Base-by-base conservation (phyloP, 2,888 invertebrate species). In the Lasioglossum villosulum region DNA sequence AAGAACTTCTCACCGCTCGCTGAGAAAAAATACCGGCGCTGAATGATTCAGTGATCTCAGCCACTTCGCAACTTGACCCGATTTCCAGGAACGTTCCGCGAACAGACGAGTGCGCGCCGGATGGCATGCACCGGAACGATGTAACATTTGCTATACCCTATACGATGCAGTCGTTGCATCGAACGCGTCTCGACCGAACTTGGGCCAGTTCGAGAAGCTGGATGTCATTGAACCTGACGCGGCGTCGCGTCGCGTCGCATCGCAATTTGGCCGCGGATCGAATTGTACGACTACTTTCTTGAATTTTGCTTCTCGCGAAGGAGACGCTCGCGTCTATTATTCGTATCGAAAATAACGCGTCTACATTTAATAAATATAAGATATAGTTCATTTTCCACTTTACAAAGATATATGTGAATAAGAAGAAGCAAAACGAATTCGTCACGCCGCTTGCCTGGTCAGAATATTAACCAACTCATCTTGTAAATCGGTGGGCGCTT, bases 61-160 rank as follows among this genome's bases (percentile, higher is more conserved):
- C 34, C 30, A 16, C 72, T 72, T 72, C 72, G 72, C 72, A 45
- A 48, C 68, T 72, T 70, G 80, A 81, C 73, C 80, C 59, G 83
- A 79, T 83, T 85, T 82, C 72, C 71, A 75, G 19, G 56, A 19
- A 39, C n/a, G 76, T 68, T 68, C 39, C 74, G 16, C 75, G n/a
- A 73, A 73, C 63, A 10, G 45, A 12, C 45, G 59, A 59, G 27
- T 6, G 34, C 66, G 34, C 23, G 52, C 52, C 59, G 59, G 14
- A 59, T 59, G 59, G 27, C 59, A 27, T 59, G 23, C 48, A 52
- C 19, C 59, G 27, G 27, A 30, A 27, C 59, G 59, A 59, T 27
- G 59, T 16, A 27, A 59, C 27, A 59, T 59, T 59, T 27, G 27
- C 5, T 27, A 23, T 23, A 10, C 34, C 23, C 52, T 42, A 27